Evolutionary conservation across 1,140 invertebrate genomes (phyloP).

Genomic region (Proctacanthus coquilletti): DNA sequence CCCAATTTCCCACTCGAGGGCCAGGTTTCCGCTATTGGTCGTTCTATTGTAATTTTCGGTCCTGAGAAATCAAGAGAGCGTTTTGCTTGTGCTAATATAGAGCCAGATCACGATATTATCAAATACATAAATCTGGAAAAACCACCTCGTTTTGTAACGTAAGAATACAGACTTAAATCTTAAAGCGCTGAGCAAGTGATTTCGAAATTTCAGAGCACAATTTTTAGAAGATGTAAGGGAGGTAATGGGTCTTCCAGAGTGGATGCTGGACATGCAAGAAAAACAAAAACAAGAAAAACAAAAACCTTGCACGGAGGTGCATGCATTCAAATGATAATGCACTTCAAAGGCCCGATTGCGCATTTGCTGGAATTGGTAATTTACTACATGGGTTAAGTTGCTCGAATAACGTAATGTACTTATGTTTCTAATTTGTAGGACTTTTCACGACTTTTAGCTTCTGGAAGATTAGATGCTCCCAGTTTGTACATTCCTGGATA

Average conservation of each 20-base stretch:
- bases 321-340: conserved; percentile 76
- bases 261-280: conserved; percentile 79
- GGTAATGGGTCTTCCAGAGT: conserved; percentile 73
- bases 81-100: conserved; percentile 82
- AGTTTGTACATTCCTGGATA: conserved; percentile 66
- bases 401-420: conserved; percentile 21
- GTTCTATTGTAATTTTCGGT: conserved; percentile 72
- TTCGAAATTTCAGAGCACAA: conserved; percentile 42
- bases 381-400: too few species aligned
- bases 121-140: conserved; percentile 79
- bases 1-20: conserved; percentile 75
- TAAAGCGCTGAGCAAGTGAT: background rate
- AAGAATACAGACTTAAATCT: conserved; percentile 32
- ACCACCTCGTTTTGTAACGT: conserved; percentile 76
- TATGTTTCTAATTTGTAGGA: conserved; percentile 9
- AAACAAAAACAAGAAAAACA: conserved; percentile 60
- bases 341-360: conserved; percentile 72
- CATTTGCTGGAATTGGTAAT: conserved; percentile 47
- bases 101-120: conserved; percentile 78
- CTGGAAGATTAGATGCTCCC: conserved; percentile 53
- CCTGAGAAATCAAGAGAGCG: conserved; percentile 51
- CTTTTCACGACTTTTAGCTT: conserved; percentile 54
- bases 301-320: conserved; percentile 56
- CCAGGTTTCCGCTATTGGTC: conserved; percentile 56
- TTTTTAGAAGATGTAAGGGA: conserved; percentile 70